phyloP scores from a whole-genome alignment of 2,113 vertebrate species.

The Hippocampus comes region DNA sequence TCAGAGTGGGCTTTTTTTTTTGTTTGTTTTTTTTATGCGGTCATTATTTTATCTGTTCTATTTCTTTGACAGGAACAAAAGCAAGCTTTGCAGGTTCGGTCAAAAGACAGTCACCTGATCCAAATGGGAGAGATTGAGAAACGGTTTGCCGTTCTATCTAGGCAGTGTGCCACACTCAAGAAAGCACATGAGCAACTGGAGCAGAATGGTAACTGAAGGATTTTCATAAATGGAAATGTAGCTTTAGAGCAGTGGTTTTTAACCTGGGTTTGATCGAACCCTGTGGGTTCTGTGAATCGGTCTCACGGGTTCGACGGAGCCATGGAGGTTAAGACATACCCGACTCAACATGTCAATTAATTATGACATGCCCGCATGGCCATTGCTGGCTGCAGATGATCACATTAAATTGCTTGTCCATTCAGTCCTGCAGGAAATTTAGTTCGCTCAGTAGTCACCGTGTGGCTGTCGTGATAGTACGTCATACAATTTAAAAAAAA shows the following conservation, averaged over 20 bases:
- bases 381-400: too few species aligned
- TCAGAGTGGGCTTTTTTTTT: neutral
- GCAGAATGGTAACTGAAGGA: slow-evolving; percentile 77
- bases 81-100: slow-evolving; percentile 76
- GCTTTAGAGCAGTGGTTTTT: neutral
- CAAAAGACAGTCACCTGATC: slow-evolving; percentile 83
- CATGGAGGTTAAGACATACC: too few species aligned
- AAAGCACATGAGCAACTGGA: slow-evolving; percentile 80
- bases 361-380: too few species aligned
- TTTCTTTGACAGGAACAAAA: slow-evolving; percentile 81
- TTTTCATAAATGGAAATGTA: neutral
- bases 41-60: neutral
- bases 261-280: too few species aligned
- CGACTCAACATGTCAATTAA: too few species aligned
- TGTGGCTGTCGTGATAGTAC: too few species aligned
- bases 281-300: too few species aligned
- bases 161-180: slow-evolving; percentile 79
- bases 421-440: too few species aligned
- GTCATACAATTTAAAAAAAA: too few species aligned
- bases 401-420: too few species aligned
- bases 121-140: slow-evolving; percentile 87
- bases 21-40: neutral
- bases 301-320: too few species aligned
- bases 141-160: slow-evolving; percentile 75
- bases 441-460: too few species aligned